A percentile compares a stretch with the other conserved stretches of the same genome.
These are phyloP conservation scores for Neofelis nebulosa DNA, from an alignment of 2,113 vertebrate species.

Conservation along the genomic window DNA sequence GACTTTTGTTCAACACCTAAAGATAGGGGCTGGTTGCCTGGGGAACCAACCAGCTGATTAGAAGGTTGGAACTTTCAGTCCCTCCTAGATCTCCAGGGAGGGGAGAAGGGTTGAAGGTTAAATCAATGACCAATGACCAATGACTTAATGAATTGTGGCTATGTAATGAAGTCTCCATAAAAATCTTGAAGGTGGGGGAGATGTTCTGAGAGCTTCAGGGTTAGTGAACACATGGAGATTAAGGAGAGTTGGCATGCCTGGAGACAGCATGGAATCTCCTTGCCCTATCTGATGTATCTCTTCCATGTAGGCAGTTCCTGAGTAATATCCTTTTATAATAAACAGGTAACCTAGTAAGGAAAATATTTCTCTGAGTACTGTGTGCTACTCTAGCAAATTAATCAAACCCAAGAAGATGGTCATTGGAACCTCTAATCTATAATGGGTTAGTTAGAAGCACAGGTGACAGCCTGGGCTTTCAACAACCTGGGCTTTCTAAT, in stretches of 20 bases:
- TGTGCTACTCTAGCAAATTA: not conserved
- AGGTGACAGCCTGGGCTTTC: not conserved
- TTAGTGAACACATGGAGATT: not conserved
- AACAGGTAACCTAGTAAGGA: not conserved
- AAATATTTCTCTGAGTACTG: not conserved
- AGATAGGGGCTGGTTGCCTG: not conserved
- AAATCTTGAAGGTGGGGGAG: not conserved
- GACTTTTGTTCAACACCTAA: not conserved
- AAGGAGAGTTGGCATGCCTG: not conserved
- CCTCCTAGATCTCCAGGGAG: not conserved
- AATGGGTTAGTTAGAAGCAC: not conserved
- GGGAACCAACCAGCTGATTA: not conserved
- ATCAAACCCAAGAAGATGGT: not conserved
- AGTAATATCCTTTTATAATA: not conserved
- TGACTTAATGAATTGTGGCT: not conserved
- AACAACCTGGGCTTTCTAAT: not conserved
- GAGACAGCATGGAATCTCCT: not conserved
- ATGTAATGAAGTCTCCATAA: not conserved
- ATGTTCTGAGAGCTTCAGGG: not conserved
- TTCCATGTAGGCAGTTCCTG: not conserved
- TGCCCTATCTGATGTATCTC: not conserved
- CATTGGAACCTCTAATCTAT: not conserved
- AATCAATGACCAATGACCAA: not conserved
- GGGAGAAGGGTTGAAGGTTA: not conserved
- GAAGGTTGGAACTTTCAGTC: not conserved